phyloP scores from a whole-genome alignment of 1,140 invertebrate species.

The Drosophila lini region DNA sequence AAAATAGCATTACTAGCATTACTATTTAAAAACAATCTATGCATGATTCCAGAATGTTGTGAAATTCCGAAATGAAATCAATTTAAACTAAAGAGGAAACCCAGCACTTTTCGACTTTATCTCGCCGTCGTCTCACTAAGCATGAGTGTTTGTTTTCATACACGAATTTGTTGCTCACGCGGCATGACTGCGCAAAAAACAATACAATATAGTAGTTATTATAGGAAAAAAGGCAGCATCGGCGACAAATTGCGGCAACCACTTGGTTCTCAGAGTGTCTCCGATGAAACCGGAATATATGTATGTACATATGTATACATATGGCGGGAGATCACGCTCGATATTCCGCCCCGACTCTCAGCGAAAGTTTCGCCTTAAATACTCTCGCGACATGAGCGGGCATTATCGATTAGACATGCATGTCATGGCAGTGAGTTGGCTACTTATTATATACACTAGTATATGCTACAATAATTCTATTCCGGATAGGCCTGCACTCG shows the following conservation, averaged over 20 bases:
- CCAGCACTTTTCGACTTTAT: slow-evolving; percentile 11
- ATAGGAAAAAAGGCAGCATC: slow-evolving; percentile 11
- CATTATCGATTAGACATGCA: slow-evolving; percentile 11
- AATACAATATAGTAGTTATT: slow-evolving; percentile 10
- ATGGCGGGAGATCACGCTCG: background rate
- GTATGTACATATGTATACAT: background rate
- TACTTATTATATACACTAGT: background rate
- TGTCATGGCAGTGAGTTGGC: slow-evolving; percentile 1
- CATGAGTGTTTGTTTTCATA: slow-evolving; percentile 27
- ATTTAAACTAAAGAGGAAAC: background rate
- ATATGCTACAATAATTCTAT: too few species aligned
- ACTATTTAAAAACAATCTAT: background rate
- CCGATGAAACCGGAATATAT: slow-evolving; percentile 37
- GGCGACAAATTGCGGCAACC: slow-evolving; percentile 33
- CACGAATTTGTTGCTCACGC: slow-evolving; percentile 43
- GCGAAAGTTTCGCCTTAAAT: slow-evolving; percentile 34
- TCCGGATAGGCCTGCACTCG: background rate
- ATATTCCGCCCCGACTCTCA: slow-evolving; percentile 11
- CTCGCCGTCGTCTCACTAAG: background rate
- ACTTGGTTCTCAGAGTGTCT: slow-evolving; percentile 1
- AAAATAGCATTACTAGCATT: slow-evolving; percentile 6
- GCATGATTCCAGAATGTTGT: slow-evolving; percentile 7
- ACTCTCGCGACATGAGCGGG: background rate
- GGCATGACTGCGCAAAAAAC: slow-evolving; percentile 64
- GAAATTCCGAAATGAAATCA: slow-evolving; percentile 21